Evolutionary conservation across 2,113 vertebrate genomes (phyloP), one percentile per base, ranked within the genome.

Genomic region (Python bivittatus): DNA sequence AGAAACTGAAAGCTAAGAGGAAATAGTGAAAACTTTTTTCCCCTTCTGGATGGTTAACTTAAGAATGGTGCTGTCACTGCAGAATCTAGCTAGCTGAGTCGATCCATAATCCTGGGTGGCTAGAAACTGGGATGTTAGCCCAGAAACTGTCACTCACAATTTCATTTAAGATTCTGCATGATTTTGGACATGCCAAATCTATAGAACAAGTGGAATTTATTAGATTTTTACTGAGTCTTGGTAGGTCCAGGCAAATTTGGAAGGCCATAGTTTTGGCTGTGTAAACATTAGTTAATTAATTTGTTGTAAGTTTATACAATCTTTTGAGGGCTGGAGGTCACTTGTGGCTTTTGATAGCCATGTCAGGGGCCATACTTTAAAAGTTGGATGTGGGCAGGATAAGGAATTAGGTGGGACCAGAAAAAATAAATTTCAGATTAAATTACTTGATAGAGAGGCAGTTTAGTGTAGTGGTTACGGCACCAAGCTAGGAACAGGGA

Each of bases 81-180:
- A 92, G 29, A n/a, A 85, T 84, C 87, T 54, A 27, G 29, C 84
- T 84, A 83, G 91, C 91, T 92, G 86, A 88, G 27, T 84, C 54
- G 72, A 84, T 84, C 87, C 6, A 42, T 64, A 92, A 85, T 53
- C 72, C 22, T 33, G 57, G 4, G 29, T 89, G 87, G 79, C 91
- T 89, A 72, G 88, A 92, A 89, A 29, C 57, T 92, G 87, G 91
- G 87, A 84, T 85, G 1, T 8, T 60, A 48, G 56, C 91, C 91
- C 60, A 89, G 72, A 89, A 84, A 27, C 58, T 89, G 56, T 89
- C 91, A 89, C n/a, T 88, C 53, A 60, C 22, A 17, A 15, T 61
- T 79, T 89, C 56, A 61, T 89, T 33, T 84, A 58, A 89, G 91
- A 92, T 89, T 48, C 87, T 92, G 42, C 91, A 84, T 44, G 87